A percentile compares a stretch with the other conserved stretches of the same genome.
phyloP scores from a whole-genome alignment of 2,797 vertebrate genomes.

The Picus viridis region DNA sequence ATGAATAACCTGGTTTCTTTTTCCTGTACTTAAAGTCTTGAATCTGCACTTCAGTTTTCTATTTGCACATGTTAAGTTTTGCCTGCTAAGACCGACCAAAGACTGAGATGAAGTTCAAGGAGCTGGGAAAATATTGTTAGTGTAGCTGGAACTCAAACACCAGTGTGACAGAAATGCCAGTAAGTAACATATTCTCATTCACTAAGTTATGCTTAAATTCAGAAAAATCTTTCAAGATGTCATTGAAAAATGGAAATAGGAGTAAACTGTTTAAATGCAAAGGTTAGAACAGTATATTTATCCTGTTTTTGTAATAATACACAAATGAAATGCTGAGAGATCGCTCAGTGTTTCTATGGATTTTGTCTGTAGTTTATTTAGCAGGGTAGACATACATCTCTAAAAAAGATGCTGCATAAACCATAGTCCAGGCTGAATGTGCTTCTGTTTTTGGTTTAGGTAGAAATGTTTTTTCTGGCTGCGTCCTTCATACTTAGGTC shows the following conservation, averaged over 20 bases:
- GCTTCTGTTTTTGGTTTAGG: conserved; percentile 95
- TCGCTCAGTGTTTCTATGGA: conserved; percentile 77
- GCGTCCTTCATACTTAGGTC: conserved; percentile 90
- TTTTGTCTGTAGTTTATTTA: conserved; percentile 85
- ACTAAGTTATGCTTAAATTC: conserved; percentile 13
- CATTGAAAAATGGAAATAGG: conserved; percentile 43
- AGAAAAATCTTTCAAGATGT: conserved; percentile 25
- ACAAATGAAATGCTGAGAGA: conserved; percentile 59
- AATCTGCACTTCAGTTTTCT: background rate
- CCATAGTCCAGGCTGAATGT: conserved; percentile 83
- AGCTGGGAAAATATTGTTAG: background rate
- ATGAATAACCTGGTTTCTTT: background rate
- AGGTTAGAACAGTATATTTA: conserved; percentile 31
- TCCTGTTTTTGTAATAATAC: conserved; percentile 66
- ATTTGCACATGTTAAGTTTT: background rate
- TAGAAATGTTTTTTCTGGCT: conserved; percentile 96
- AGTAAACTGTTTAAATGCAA: conserved; percentile 50
- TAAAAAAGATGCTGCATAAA: conserved; percentile 89
- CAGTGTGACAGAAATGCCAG: background rate
- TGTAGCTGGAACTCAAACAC: background rate
- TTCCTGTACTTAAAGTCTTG: background rate
- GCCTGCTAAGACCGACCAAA: background rate
- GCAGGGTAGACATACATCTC: conserved; percentile 84
- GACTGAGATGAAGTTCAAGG: background rate
- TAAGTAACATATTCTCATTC: conserved; percentile 32